Evolutionary conservation across 2,797 vertebrate genomes (phyloP).

Genomic region (Gastrophryne carolinensis): DNA sequence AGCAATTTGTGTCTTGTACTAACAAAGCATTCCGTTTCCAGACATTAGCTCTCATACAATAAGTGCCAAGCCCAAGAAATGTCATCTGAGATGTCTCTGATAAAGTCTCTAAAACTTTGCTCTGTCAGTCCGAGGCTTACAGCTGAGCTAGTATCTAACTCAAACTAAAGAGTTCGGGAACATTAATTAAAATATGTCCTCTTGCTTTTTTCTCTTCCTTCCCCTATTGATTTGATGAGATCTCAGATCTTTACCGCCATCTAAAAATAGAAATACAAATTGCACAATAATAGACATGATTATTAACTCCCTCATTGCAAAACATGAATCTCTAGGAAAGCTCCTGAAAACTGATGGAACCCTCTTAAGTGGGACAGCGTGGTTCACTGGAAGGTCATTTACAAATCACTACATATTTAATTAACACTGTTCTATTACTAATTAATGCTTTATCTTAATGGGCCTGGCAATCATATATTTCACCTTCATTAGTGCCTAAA

Average conservation of each 20-base stretch:
- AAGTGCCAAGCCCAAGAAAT: slow-evolving; percentile 11
- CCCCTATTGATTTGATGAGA: slow-evolving; percentile 11
- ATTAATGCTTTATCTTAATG: slow-evolving; percentile 48
- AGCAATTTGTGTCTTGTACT: not conserved
- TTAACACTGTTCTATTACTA: slow-evolving; percentile 35
- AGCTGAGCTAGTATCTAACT: not conserved
- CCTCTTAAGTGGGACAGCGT: not conserved
- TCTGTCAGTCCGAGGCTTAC: not conserved
- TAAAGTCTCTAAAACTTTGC: not conserved
- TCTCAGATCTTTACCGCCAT: not conserved
- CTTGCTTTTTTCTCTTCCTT: not conserved
- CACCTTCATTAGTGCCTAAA: slow-evolving; percentile 25
- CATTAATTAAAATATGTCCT: slow-evolving; percentile 10
- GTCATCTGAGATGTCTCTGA: slow-evolving; percentile 17
- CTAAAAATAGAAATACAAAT: slow-evolving; percentile 32
- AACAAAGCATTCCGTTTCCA: not conserved
- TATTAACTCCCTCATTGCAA: not conserved
- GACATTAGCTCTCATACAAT: not conserved
- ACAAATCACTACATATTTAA: slow-evolving; percentile 38
- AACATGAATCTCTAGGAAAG: not conserved
- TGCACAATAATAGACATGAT: not conserved
- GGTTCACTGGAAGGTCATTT: slow-evolving; percentile 33
- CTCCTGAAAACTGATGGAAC: slow-evolving; percentile 9
- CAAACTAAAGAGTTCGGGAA: not conserved
- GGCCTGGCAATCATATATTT: slow-evolving; percentile 41